These are phyloP conservation scores for Knipowitschia caucasica DNA, from an alignment of 2,797 vertebrate species.

Conservation along the genomic window DNA sequence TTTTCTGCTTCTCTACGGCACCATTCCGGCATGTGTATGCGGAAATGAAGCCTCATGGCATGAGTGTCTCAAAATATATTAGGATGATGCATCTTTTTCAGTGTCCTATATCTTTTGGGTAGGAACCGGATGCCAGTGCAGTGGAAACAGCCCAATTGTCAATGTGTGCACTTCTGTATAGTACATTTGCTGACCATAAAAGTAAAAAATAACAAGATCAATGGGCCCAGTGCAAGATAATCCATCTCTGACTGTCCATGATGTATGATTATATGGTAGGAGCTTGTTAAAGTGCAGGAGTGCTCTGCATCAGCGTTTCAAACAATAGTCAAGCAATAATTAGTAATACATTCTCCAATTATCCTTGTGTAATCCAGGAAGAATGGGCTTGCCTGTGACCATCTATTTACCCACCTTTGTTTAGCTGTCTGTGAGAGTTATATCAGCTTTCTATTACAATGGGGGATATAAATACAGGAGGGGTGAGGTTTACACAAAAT, in stretches of 20 bases:
- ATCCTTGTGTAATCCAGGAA: conserved; percentile 14
- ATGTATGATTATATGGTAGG: conserved; percentile 2
- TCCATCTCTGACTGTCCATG: conserved; percentile 5
- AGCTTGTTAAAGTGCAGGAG: conserved; percentile 10
- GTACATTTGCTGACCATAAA: conserved; percentile 2
- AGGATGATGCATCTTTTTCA: not conserved
- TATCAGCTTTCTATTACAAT: conserved; percentile 63
- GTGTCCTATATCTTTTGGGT: not conserved
- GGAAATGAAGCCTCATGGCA: not conserved
- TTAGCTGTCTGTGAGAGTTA: conserved; percentile 50
- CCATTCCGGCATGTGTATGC: conserved; percentile 29
- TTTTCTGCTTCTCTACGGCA: conserved; percentile 23
- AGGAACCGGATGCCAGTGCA: conserved; percentile 9
- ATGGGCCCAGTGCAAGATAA: not conserved
- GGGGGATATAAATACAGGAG: conserved; percentile 10
- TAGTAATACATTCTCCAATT: conserved; percentile 8
- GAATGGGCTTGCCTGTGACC: conserved; percentile 7
- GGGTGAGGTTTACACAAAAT: conserved; percentile 45
- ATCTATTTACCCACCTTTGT: conserved; percentile 33
- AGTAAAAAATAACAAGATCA: not conserved
- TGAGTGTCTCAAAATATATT: not conserved
- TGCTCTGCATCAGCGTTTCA: conserved; percentile 6
- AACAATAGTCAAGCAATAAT: conserved; percentile 9
- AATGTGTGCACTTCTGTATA: not conserved
- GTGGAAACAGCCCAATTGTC: conserved; percentile 4